A percentile compares a stretch with the other conserved stretches of the same genome.
Conservation (phyloP, 2,113 vertebrate genomes). For the Gobius niger region DNA sequence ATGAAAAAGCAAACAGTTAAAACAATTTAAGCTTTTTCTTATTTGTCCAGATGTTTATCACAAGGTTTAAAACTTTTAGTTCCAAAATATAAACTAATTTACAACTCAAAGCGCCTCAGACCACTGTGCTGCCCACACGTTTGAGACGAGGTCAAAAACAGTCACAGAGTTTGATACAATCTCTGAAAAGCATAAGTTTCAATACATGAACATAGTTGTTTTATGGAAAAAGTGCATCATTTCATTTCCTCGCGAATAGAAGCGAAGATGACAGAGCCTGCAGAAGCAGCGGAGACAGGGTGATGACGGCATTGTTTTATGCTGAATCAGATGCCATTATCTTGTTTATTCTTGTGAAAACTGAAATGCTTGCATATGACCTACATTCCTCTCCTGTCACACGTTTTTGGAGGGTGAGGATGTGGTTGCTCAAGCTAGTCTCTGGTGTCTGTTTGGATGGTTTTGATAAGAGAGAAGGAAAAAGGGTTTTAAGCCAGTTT, state of each 20-base stretch:
- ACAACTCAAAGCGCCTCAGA: no score
- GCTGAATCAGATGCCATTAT: constrained; percentile 55
- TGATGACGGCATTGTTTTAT: constrained; percentile 14
- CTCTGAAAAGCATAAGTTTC: no score
- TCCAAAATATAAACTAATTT: no score
- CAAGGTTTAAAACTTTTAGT: no score
- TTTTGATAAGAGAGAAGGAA: neutral
- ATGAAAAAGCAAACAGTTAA: no score
- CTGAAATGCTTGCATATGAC: constrained; percentile 36
- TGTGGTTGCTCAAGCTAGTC: neutral
- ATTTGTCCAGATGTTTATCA: no score
- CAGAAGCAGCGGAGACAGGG: neutral
- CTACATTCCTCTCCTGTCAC: constrained; percentile 37
- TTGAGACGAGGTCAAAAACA: no score
- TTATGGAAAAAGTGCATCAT: no score
- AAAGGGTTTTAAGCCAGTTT: neutral
- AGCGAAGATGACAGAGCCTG: constrained; percentile 38
- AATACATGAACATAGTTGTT: no score
- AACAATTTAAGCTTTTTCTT: no score
- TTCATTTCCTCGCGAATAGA: constrained; percentile 26
- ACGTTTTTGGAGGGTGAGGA: constrained; percentile 10
- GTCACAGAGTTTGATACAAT: no score
- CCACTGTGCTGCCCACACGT: no score
- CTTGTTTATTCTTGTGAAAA: constrained; percentile 57
- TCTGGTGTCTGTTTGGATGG: constrained; percentile 12